Evolutionary conservation across 2,888 invertebrate genomes (phyloP).

Genomic region (Gerris lacustris): DNA sequence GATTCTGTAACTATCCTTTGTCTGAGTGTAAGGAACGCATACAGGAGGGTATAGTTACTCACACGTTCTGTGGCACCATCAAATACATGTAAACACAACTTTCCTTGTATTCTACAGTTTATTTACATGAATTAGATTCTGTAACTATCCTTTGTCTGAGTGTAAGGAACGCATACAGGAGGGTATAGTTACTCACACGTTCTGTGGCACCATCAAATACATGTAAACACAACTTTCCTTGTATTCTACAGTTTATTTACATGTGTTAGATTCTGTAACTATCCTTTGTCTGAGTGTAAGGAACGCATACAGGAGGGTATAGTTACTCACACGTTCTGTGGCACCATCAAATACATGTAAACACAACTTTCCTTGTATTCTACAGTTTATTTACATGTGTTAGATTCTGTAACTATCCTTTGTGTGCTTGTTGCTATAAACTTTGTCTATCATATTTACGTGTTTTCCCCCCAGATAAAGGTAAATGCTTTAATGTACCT

Average conservation of each 20-base stretch:
- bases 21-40: constrained; percentile 99
- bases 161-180: constrained; percentile 96
- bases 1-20: constrained; percentile 35
- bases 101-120: constrained; percentile 9
- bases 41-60: constrained; percentile 80
- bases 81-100: constrained; percentile 90
- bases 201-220: constrained; percentile 98
- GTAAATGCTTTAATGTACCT: too few relatives aligned
- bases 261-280: background rate
- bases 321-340: constrained; percentile 97
- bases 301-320: constrained; percentile 87
- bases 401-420: background rate
- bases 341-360: constrained; percentile 97
- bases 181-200: constrained; percentile 89
- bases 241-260: constrained; percentile 5
- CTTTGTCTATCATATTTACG: background rate
- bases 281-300: constrained; percentile 66
- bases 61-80: constrained; percentile 98
- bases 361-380: constrained; percentile 35
- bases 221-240: constrained; percentile 55
- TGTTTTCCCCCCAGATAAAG: background rate
- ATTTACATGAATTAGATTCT: background rate
- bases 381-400: background rate
- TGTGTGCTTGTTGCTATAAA: background rate
- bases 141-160: constrained; percentile 57